Evolutionary conservation across 2,888 invertebrate genomes (phyloP), one percentile per base, ranked within the genome.

Genomic region (Hecatera dysodea): DNA sequence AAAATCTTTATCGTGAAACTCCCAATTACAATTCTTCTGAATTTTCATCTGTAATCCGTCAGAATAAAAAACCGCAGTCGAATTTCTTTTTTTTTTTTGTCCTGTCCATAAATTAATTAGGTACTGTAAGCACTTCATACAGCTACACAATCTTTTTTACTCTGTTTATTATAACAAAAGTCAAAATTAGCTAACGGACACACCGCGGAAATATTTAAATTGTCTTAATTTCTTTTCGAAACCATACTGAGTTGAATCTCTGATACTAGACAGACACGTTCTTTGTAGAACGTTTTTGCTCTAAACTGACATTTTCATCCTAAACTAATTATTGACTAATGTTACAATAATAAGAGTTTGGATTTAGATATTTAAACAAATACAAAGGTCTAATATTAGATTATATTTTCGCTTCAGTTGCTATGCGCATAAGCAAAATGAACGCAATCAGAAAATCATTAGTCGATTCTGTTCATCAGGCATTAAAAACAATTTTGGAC

Each of bases 381-480:
- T 39, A 17, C 33, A 50, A 27, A 61, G 6, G 7, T 50, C n/a
- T n/a, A n/a, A n/a, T n/a, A n/a, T n/a, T n/a, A n/a, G 22, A 61
- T 74, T 44, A 15, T 22, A 7, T 15, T 33, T 15, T 27, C 36
- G 24, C 29, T 33, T 74, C 5, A 29, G 39, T 55, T 57, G 2
- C 6, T 29, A 4, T 29, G 2, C 33, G 36, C 6, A 27, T 44
- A 19, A 56, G 12, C 22, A 22, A 75, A 56, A 33, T 65, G 12
- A 7, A 44, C 9, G 36, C 44, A 66, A 24, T 24, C 29, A 57
- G 27, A 57, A 46, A 44, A 44, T 22, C 36, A 33, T 67, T 27
- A 57, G 55, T 72, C 48, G 33, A 27, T 75, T 75, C 75, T 64
- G 46, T 75, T 56, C 67, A 27, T 36, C 11, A 52, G 29, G 44